Evolutionary conservation across 2,888 invertebrate genomes (phyloP).

Genomic region (Acanthosepion lycidas): DNA sequence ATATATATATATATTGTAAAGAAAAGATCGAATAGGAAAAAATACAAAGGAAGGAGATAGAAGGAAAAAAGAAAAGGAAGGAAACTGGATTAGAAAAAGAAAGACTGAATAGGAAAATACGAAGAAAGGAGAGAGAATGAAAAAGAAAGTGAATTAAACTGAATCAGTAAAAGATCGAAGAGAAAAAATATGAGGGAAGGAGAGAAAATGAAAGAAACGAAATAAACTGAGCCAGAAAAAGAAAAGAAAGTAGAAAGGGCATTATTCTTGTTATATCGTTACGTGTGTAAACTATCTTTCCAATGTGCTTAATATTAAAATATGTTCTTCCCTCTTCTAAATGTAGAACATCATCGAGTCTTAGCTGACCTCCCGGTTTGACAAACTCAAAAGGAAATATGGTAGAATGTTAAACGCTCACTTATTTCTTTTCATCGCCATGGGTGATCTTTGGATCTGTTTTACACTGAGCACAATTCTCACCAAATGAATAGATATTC

Average conservation of each 20-base stretch:
- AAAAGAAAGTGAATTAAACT: neutral
- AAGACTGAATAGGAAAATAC: neutral
- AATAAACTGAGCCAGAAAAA: neutral
- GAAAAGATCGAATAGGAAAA: neutral
- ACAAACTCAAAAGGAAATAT: neutral
- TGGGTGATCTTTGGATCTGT: neutral
- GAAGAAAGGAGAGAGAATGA: neutral
- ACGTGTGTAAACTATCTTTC: slow-evolving; percentile 4
- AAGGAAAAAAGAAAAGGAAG: neutral
- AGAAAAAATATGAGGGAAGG: neutral
- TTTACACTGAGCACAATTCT: neutral
- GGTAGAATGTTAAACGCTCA: neutral
- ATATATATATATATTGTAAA: too few relatives aligned
- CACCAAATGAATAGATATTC: neutral
- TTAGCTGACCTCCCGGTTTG: neutral
- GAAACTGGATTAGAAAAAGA: neutral
- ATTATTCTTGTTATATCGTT: neutral
- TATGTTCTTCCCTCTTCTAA: neutral
- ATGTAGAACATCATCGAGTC: neutral
- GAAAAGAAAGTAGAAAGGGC: neutral
- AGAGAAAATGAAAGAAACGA: neutral
- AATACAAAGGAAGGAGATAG: neutral
- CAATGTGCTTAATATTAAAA: neutral
- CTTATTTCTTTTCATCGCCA: neutral
- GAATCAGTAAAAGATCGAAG: neutral